These are phyloP conservation scores for Sardina pilchardus DNA, from an alignment of 2,113 vertebrate genomes.

Conservation along the genomic window DNA sequence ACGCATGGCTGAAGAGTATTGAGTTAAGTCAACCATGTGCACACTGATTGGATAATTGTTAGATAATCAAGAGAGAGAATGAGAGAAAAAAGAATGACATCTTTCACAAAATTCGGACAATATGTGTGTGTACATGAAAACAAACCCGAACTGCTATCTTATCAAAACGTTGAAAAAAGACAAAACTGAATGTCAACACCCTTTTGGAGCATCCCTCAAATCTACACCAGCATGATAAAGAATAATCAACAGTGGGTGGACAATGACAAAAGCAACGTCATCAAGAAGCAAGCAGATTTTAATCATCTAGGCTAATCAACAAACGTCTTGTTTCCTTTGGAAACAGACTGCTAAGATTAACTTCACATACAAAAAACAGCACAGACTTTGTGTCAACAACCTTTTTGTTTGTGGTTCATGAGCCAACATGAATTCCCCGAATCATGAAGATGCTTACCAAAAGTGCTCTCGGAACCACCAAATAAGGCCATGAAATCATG, in stretches of 20 bases:
- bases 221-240: neutral
- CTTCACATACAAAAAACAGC: neutral
- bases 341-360: neutral
- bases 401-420: neutral
- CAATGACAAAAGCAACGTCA: neutral
- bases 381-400: neutral
- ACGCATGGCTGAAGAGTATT: constrained; percentile 24
- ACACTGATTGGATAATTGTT: constrained; percentile 1
- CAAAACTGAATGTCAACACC: neutral
- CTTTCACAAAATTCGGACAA: constrained; percentile 11
- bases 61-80: neutral
- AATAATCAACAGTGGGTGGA: neutral
- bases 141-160: neutral
- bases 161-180: neutral
- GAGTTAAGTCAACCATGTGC: constrained; percentile 27
- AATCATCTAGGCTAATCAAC: neutral
- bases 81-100: neutral
- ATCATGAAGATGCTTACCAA: neutral
- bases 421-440: neutral
- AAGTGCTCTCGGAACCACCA: neutral
- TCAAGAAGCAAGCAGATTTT: neutral
- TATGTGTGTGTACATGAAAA: neutral
- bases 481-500: neutral
- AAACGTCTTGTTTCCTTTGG: neutral
- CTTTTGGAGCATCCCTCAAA: neutral